Evolutionary conservation across 2,888 invertebrate species (phyloP), one percentile per base, ranked within the genome.

Genomic region (Nudaria mundana): DNA sequence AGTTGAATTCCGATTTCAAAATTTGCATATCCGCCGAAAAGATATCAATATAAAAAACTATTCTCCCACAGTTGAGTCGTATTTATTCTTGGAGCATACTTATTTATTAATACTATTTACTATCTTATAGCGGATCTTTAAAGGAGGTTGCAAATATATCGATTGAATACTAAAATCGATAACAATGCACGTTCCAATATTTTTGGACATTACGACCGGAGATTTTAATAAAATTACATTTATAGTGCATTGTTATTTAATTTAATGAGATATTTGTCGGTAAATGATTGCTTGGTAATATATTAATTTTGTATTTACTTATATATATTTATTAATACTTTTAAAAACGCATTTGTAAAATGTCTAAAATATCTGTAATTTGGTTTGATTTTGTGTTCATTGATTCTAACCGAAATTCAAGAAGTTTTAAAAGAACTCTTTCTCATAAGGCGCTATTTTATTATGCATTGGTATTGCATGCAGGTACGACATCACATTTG

Each of bases 121-220:
- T 52, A 48, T 50, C 48, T 48, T 29, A 34, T 47, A 64, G 58
- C 59, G 66, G 56, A 76, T 76, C 73, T 73, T 40, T 55, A 50
- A 52, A 63, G 48, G 55, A 57, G 61, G 55, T 59, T 42, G 47
- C 31, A 30, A 44, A 48, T 40, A 55, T 66, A 66, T 64, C 58
- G 61, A 61, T 63, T 57, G 76, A 73, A 78, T 78, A 76, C 71
- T 74, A 76, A 78, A 65, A 58, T 59, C 58, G 40, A 54, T 52
- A 46, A 76, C 76, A 78, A 77, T 74, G 56, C 71, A 38, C 58
- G 51, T 57, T 63, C 56, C 40, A 30, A 57, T 44, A 63, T 58
- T 76, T 76, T 77, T 54, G 62, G 72, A 56, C 59, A 56, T 28
- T 66, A 66, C 47, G 57, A 59, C 59, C 63, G 60, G 59, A 52